Conservation (phyloP, 2,888 invertebrate genomes). For the Apeira syringaria region DNA sequence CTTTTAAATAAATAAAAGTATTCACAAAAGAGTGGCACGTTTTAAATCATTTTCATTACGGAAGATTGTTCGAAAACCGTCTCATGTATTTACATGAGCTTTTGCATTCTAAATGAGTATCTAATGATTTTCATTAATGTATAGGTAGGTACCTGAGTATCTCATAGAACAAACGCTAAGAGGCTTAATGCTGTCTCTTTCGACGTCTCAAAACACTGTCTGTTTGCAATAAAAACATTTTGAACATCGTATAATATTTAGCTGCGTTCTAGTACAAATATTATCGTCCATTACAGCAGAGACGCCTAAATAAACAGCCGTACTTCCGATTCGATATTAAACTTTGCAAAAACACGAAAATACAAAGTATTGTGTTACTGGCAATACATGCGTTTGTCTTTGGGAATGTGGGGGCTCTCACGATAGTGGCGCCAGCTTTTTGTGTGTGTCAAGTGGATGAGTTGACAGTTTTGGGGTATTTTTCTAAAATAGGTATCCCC, state of each 20-base stretch:
- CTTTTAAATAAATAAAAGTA: no score
- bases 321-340: conserved; percentile 72
- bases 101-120: conserved; percentile 8
- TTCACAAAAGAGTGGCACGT: no score
- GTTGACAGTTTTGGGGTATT: conserved; percentile 38
- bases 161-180: conserved; percentile 6
- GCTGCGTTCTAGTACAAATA: conserved; percentile 58
- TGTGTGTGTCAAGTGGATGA: conserved; percentile 36
- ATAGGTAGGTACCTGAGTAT: no score
- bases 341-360: conserved; percentile 64
- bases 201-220: conserved; percentile 32
- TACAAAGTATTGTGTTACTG: conserved; percentile 68
- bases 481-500: conserved; percentile 21
- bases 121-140: conserved; percentile 17
- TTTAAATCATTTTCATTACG: no score
- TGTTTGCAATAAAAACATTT: conserved; percentile 57
- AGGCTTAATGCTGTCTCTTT: conserved; percentile 24
- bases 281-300: conserved; percentile 65
- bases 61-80: neutral
- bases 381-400: conserved; percentile 32
- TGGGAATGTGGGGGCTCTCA: conserved; percentile 35
- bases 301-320: conserved; percentile 68
- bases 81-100: conserved; percentile 4
- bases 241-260: conserved; percentile 51
- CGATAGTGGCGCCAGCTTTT: conserved; percentile 60